A percentile compares a stretch with the other conserved stretches of the same genome.
Evolutionary conservation across 2,113 vertebrate species (phyloP).

Genomic region (Gracilinanus agilis): DNA sequence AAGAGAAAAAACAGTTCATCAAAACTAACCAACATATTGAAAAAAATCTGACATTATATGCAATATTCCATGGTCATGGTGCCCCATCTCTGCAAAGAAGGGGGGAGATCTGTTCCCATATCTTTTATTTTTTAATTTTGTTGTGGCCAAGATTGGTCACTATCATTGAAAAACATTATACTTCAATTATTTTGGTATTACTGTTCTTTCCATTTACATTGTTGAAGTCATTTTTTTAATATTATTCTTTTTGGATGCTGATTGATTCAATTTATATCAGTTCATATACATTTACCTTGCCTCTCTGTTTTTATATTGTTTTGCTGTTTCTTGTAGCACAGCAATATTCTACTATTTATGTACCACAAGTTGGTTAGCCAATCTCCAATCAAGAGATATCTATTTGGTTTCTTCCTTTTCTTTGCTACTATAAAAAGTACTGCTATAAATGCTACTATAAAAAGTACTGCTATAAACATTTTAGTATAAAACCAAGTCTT

Average conservation of each 20-base stretch:
- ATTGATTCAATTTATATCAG: neutral
- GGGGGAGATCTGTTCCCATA: neutral
- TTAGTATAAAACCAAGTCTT: neutral
- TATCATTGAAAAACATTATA: neutral
- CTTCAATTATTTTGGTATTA: neutral
- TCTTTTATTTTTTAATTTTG: neutral
- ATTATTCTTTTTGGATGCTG: neutral
- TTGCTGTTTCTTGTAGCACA: neutral
- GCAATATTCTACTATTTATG: neutral
- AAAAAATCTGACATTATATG: neutral
- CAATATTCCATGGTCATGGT: neutral
- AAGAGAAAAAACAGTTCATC: neutral
- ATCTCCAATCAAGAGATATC: no score
- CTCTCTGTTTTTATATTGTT: neutral
- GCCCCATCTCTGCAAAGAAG: neutral
- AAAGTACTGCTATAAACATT: neutral
- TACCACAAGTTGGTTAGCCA: no score
- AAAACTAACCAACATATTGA: neutral
- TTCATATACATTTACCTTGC: neutral
- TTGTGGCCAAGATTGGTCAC: neutral
- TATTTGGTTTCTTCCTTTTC: neutral
- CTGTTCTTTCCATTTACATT: neutral
- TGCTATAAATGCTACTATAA: no score
- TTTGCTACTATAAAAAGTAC: no score
- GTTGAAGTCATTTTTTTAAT: neutral